Percentiles rank a stretch among this genome's conserved stretches.
Conservation (phyloP, 2,888 invertebrate species). For the Clostera curtula region DNA sequence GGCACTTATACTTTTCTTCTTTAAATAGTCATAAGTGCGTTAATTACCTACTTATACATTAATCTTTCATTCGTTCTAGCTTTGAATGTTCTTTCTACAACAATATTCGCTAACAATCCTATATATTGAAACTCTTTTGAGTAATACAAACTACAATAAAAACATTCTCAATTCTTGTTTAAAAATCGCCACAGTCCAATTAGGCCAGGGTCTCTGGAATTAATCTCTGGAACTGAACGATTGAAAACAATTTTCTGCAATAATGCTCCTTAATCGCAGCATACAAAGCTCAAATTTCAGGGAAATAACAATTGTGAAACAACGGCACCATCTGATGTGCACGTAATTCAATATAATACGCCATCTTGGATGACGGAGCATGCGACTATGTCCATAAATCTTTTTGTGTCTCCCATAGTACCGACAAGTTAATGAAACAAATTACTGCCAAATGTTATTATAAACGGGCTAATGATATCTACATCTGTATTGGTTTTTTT, state of each 20-base stretch:
- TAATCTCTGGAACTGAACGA: constrained; percentile 39
- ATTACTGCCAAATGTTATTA: constrained; percentile 28
- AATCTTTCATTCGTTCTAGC: too few relatives aligned
- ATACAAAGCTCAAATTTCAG: constrained; percentile 20
- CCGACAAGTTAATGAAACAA: constrained; percentile 28
- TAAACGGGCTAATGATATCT: constrained; percentile 28
- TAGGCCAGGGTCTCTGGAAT: constrained; percentile 37
- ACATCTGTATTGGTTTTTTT: constrained; percentile 31
- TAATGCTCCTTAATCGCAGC: constrained; percentile 24
- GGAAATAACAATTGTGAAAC: constrained; percentile 12
- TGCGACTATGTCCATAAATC: constrained; percentile 25
- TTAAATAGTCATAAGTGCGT: too few relatives aligned
- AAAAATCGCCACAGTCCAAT: constrained; percentile 37
- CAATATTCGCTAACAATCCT: too few relatives aligned
- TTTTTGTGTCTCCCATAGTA: constrained; percentile 25
- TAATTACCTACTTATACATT: too few relatives aligned
- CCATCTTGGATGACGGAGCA: constrained; percentile 32
- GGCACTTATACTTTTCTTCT: background rate
- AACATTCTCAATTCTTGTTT: constrained; percentile 41
- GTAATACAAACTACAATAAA: too few relatives aligned
- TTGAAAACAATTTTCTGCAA: constrained; percentile 25
- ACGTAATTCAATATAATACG: constrained; percentile 38
- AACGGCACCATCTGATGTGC: constrained; percentile 17
- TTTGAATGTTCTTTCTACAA: too few relatives aligned
- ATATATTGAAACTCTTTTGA: too few relatives aligned